Conservation (phyloP, 1,140 invertebrate genomes). For the Ceratina australensis region DNA sequence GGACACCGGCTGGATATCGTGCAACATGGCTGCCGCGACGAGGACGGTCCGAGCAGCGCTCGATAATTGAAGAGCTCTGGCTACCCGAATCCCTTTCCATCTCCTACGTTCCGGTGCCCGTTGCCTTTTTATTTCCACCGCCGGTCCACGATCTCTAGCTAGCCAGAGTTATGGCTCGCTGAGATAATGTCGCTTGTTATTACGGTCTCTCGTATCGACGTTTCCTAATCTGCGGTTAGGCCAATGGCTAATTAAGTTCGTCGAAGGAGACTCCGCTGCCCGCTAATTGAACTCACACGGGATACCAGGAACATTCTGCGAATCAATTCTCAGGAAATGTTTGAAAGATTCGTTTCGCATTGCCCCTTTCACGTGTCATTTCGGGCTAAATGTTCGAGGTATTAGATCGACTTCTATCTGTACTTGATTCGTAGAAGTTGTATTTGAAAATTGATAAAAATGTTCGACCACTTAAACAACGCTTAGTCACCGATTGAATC, state of each 20-base stretch:
- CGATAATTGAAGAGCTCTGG: conserved; percentile 65
- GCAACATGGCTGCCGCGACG: conserved; percentile 70
- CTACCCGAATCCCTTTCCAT: conserved; percentile 26
- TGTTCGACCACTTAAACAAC: conserved; percentile 53
- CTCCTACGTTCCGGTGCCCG: not conserved
- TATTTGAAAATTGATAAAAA: too few relatives aligned
- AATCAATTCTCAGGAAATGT: not conserved
- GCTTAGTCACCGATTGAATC: conserved; percentile 65
- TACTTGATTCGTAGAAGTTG: too few relatives aligned
- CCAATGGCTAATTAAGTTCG: conserved; percentile 34
- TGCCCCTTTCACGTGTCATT: not conserved
- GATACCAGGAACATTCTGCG: not conserved
- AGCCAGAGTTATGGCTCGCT: conserved; percentile 30
- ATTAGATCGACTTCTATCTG: too few relatives aligned
- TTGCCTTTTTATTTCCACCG: conserved; percentile 2
- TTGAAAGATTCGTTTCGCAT: not conserved
- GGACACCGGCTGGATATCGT: conserved; percentile 61
- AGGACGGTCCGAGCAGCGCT: conserved; percentile 54
- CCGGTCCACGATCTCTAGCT: not conserved
- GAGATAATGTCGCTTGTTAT: conserved; percentile 40
- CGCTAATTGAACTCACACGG: conserved; percentile 28
- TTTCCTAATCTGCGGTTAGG: conserved; percentile 42
- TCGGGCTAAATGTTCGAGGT: too few relatives aligned
- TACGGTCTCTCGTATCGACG: conserved; percentile 30
- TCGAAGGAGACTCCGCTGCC: not conserved